phyloP scores from a whole-genome alignment of 2,888 invertebrate genomes.

The Arge pagana region DNA sequence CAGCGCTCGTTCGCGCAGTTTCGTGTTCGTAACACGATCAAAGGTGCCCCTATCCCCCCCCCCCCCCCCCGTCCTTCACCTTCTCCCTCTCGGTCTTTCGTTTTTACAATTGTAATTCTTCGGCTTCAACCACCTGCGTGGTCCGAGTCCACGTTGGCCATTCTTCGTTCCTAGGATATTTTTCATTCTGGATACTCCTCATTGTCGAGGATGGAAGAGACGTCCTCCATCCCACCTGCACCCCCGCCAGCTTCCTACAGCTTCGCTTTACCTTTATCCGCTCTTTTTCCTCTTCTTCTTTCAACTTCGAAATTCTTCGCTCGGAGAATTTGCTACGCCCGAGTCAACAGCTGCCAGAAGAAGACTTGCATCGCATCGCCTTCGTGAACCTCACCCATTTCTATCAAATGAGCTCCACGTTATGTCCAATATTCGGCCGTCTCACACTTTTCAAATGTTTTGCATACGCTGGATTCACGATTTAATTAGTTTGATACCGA shows the following conservation, averaged over 20 bases:
- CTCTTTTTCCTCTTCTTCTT: slow-evolving; percentile 10
- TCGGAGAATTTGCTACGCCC: background rate
- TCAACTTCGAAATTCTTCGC: slow-evolving; percentile 2
- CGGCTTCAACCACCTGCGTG: slow-evolving; percentile 40
- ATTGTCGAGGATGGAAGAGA: slow-evolving; percentile 15
- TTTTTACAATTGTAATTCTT: background rate
- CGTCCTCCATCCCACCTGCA: slow-evolving; percentile 10
- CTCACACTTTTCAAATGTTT: too few relatives aligned
- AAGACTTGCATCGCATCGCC: slow-evolving; percentile 2
- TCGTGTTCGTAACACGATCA: too few relatives aligned
- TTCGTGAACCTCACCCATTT: too few relatives aligned
- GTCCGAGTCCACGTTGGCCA: slow-evolving; percentile 28
- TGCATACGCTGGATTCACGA: too few relatives aligned
- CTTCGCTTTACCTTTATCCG: too few relatives aligned
- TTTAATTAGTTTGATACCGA: too few relatives aligned
- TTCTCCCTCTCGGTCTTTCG: slow-evolving; percentile 2
- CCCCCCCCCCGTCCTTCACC: background rate
- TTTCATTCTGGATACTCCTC: slow-evolving; percentile 12
- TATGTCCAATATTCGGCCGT: too few relatives aligned
- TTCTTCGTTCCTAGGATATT: slow-evolving; percentile 27
- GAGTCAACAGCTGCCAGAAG: slow-evolving; percentile 1
- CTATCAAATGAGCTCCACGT: too few relatives aligned
- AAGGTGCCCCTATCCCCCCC: too few relatives aligned
- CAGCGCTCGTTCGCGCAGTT: too few relatives aligned
- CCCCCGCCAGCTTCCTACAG: background rate